Evolutionary conservation across 2,797 vertebrate genomes (phyloP), one percentile per base, ranked within the genome.

Genomic region (Scomberomorus guttatus): DNA sequence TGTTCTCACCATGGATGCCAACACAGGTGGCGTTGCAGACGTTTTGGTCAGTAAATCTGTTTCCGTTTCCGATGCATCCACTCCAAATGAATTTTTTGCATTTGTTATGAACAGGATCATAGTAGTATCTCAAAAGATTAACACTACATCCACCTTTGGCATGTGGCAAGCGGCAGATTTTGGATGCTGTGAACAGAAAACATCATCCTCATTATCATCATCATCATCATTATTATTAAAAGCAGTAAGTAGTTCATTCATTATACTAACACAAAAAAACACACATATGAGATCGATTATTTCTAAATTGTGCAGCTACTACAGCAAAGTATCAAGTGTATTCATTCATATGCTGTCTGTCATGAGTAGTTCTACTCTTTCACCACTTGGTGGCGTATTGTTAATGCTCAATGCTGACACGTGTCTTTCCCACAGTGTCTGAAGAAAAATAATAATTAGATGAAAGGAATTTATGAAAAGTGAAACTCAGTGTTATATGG

Each of bases 1-100:
- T 52, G 25, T 52, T 42, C 86, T 85, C 66, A 96, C 95, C 87
- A 0, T 82, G 81, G 63, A 94, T 75, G 29, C 93, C 93, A 20
- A 13, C 44, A 65, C 95, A 96, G 8, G 94, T 96, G 6, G 27
- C 0, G 44, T 96, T 95, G 91, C 95, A 96, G 48, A 0, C 60
- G 0, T 2, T 0, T 0, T 2, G 0, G 64, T 63, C 29, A 17
- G 64, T 10, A 87, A 95, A 95, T 69, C 94, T 80, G 84, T 94
- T 96, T 87, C 93, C 90, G 37, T 96, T 96, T 86, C 95, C 95
- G 2, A 85, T 39, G 76, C 81, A 75, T 27, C 87, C 90, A 25
- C 85, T 72, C 88, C 91, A 95, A 27, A 74, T 32, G 83, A 96
- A 96, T 25, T 22, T 89, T 64, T 82, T 89, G 68, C 81, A 92